Percentiles rank a stretch among this genome's conserved stretches.
Conservation (phyloP, 2,113 vertebrate species). For the Cyanoramphus novaezelandiae region DNA sequence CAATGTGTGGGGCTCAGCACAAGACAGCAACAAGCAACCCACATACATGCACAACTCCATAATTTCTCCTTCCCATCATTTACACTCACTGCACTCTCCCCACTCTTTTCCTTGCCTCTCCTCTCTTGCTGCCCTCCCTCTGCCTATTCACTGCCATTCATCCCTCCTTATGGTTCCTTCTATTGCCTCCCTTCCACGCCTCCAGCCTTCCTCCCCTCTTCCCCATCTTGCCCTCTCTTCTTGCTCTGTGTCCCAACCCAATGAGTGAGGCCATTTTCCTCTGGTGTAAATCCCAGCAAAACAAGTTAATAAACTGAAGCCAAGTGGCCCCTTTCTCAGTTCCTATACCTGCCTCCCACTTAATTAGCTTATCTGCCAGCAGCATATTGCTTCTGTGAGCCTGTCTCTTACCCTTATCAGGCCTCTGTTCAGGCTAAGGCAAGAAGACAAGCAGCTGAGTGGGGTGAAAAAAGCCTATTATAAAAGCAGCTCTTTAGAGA, state of each 20-base stretch:
- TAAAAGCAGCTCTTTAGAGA: conserved; percentile 44
- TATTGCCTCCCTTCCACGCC: neutral
- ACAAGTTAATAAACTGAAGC: conserved; percentile 20
- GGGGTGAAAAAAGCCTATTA: conserved; percentile 62
- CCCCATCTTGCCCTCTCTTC: neutral
- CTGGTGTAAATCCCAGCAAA: conserved; percentile 33
- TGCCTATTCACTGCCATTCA: too few relatives aligned
- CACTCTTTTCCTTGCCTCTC: neutral
- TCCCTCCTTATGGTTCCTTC: fast-evolving
- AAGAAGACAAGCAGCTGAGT: conserved; percentile 65
- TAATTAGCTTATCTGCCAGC: conserved; percentile 59
- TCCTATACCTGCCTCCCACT: conserved; percentile 32
- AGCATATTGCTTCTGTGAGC: conserved; percentile 31
- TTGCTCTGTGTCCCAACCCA: neutral
- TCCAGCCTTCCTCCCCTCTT: neutral
- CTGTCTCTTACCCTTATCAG: conserved; percentile 58
- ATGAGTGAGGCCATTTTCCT: neutral
- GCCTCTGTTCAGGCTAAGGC: conserved; percentile 43
- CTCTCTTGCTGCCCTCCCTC: neutral
- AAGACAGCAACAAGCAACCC: neutral
- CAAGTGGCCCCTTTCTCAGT: conserved; percentile 31
- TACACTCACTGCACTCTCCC: neutral
- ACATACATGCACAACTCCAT: neutral
- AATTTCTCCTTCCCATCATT: neutral
- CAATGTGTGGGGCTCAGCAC: neutral